Evolutionary conservation across 2,888 invertebrate genomes (phyloP), one percentile per base, ranked within the genome.

Genomic region (Acleris laterana): DNA sequence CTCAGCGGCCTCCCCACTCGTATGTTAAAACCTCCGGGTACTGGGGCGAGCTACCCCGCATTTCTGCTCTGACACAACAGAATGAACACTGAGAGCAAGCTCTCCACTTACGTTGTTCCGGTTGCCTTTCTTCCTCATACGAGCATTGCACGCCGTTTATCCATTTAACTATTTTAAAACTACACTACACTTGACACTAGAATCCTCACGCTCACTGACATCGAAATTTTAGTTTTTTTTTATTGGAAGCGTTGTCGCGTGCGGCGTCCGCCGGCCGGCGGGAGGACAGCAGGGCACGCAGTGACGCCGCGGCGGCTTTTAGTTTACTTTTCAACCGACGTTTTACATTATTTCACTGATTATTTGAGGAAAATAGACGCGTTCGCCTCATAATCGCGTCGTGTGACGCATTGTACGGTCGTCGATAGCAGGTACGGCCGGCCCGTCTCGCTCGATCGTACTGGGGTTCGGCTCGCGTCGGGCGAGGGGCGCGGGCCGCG

Each of bases 201-300:
- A 86, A 83, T 89, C 83, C 88, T 83, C 84, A 78, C 86, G 83
- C 81, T 82, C 87, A 85, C 88, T 86, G 88, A 91, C 91, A 92
- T 91, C 83, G 85, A 84, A 84, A 83, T 82, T 85, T 84, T 76
- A 80, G 82, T 81, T 81, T 82, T 81, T 82, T 89, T 86, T 85
- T 84, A 66, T 66, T 81, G 80, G 82, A 79, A 84, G 86, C 87
- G 86, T 83, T 84, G 87, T 88, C 95, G 81, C 95, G 95, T 81
- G 95, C 94, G 63, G 95, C 95, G 85, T 87, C 84, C 81, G 85
- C 90, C 94, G 88, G 96, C 96, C 79, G 96, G 96, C 70, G 95
- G 96, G 63, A 95, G 95, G 70, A 75, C 72, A 77, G 77, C 77
- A 72, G 72, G 70, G 70, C 72, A 73, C 73, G 72, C 74, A 95